Percentiles rank a stretch among this genome's conserved stretches.
phyloP scores from a whole-genome alignment of 2,113 vertebrate genomes.

The Poeciliopsis retropinna region DNA sequence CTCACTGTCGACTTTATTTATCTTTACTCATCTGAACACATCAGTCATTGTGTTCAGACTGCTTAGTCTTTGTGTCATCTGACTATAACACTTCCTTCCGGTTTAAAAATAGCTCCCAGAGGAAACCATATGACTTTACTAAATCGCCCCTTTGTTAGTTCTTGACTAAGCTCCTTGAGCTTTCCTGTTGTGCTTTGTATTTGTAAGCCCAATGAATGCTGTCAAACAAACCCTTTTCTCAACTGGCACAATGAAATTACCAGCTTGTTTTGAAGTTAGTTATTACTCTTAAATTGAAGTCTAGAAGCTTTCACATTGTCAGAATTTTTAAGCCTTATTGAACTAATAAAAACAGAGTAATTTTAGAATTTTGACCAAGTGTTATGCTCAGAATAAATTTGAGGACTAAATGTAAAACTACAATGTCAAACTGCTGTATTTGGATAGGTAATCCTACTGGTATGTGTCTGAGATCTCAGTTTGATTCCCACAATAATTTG shows the following conservation, averaged over 20 bases:
- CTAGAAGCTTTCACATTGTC: not conserved
- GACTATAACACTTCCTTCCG: not conserved
- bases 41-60: not conserved
- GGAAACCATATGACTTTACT: not conserved
- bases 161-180: not conserved
- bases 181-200: not conserved
- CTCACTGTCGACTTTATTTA: not conserved
- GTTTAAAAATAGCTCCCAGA: not conserved
- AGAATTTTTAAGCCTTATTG: not conserved
- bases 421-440: constrained; percentile 30
- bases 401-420: constrained; percentile 16
- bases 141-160: not conserved
- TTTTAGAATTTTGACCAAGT: not conserved
- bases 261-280: too few species aligned
- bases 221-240: constrained; percentile 3
- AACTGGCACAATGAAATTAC: not conserved
- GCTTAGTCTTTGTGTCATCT: not conserved
- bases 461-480: constrained; percentile 24
- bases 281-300: not conserved
- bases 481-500: constrained; percentile 59
- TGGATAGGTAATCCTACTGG: constrained; percentile 36
- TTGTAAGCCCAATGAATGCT: not conserved
- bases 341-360: not conserved
- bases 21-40: not conserved
- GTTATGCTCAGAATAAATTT: not conserved